Conservation (phyloP, 2,113 vertebrate genomes). For the Lophura nycthemera region DNA sequence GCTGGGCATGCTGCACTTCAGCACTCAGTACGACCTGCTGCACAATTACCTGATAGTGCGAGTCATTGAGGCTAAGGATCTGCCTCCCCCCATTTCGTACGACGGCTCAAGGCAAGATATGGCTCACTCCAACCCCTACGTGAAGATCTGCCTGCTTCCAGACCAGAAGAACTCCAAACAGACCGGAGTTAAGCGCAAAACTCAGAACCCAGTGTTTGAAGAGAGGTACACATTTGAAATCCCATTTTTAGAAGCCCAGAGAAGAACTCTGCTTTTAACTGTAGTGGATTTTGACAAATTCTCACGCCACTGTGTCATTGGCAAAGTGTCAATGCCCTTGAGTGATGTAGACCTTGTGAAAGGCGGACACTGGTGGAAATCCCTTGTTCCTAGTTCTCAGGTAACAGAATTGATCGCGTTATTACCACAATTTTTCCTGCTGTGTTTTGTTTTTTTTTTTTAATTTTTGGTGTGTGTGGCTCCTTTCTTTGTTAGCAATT, state of each 20-base stretch:
- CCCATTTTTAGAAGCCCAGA: conserved; percentile 91
- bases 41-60: conserved; percentile 85
- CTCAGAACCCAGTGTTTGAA: conserved; percentile 89
- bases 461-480: not conserved
- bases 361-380: conserved; percentile 94
- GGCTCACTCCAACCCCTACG: conserved; percentile 91
- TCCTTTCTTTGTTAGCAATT: conserved; percentile 38
- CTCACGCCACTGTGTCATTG: conserved; percentile 90
- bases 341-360: conserved; percentile 90
- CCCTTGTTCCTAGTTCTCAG: conserved; percentile 90
- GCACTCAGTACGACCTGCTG: conserved; percentile 89
- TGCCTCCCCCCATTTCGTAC: conserved; percentile 83
- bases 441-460: not conserved
- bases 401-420: conserved; percentile 74
- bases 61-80: conserved; percentile 89
- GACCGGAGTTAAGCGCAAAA: conserved; percentile 91
- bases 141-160: conserved; percentile 90
- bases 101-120: conserved; percentile 85
- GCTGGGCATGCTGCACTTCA: conserved; percentile 91
- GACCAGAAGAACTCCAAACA: conserved; percentile 94
- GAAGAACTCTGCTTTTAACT: conserved; percentile 88
- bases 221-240: conserved; percentile 91
- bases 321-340: conserved; percentile 87
- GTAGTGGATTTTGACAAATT: conserved; percentile 93
- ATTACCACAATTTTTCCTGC: not conserved